These are phyloP conservation scores for Fulica atra DNA, from an alignment of 2,113 vertebrate species.

Conservation along the genomic window DNA sequence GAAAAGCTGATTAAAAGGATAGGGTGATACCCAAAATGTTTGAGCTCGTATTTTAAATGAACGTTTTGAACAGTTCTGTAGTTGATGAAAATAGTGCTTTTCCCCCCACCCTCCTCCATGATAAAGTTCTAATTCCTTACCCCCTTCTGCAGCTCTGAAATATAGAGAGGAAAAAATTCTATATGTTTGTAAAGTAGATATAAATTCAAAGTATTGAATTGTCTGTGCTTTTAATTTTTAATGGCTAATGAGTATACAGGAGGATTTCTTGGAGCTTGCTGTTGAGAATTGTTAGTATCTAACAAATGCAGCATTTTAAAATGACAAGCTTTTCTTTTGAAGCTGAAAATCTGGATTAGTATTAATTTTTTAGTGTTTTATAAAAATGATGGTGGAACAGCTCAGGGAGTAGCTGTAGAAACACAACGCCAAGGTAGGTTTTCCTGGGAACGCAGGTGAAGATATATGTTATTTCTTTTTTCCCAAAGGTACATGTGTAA, in stretches of 20 bases:
- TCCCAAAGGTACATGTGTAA: neutral
- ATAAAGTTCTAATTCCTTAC: neutral
- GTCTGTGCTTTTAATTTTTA: no score
- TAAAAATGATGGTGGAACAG: neutral
- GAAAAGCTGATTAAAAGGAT: neutral
- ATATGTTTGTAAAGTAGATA: neutral
- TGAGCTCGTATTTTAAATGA: neutral
- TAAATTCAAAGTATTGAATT: neutral
- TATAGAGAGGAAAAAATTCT: neutral
- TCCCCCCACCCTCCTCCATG: neutral
- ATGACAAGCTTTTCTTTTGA: neutral
- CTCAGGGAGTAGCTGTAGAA: neutral
- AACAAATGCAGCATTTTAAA: neutral
- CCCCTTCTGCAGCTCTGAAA: neutral
- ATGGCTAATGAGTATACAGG: neutral
- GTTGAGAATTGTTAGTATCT: neutral
- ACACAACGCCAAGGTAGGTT: neutral
- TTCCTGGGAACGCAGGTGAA: neutral
- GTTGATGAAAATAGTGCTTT: neutral
- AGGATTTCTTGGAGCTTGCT: neutral
- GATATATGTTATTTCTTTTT: neutral
- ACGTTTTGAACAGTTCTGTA: neutral
- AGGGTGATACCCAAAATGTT: neutral
- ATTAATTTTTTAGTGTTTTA: neutral
- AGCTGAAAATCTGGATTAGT: neutral